Percentiles rank a stretch among this genome's conserved stretches.
phyloP scores from a whole-genome alignment of 2,113 vertebrate genomes.

The Leptobrachium leishanense region DNA sequence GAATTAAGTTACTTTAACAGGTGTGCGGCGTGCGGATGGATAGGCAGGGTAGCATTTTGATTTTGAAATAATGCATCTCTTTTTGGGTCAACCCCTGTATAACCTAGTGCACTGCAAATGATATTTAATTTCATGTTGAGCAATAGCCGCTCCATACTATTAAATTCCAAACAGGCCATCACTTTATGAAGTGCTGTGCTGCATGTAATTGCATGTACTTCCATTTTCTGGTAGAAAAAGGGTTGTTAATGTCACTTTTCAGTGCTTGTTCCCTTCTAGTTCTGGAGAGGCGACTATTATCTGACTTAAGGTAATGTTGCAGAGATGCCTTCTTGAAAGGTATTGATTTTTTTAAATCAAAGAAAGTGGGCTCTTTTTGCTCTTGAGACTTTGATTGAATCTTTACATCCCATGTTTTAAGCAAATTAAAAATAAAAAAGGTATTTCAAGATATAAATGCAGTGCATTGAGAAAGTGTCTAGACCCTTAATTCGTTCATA shows the following conservation, averaged over 20 bases:
- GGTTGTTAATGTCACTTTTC: constrained; percentile 37
- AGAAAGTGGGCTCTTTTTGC: constrained; percentile 18
- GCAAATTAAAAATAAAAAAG: constrained; percentile 22
- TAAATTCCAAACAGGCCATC: too few relatives aligned
- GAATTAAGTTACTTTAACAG: too few relatives aligned
- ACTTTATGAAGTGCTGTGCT: too few relatives aligned
- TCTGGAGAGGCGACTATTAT: constrained; percentile 15
- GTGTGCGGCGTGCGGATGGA: too few relatives aligned
- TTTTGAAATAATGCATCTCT: too few relatives aligned
- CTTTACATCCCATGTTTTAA: constrained; percentile 16
- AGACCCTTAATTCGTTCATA: too few relatives aligned
- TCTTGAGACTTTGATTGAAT: constrained; percentile 18
- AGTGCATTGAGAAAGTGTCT: too few relatives aligned
- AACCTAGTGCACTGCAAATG: too few relatives aligned
- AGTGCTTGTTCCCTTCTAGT: constrained; percentile 18
- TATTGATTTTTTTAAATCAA: constrained; percentile 34
- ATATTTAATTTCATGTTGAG: too few relatives aligned
- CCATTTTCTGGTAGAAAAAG: constrained; percentile 16
- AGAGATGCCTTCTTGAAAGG: constrained; percentile 26
- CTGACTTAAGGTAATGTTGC: constrained; percentile 29
- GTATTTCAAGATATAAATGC: neutral
- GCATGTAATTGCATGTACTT: neutral
- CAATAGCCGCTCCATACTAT: too few relatives aligned
- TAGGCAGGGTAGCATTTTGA: too few relatives aligned
- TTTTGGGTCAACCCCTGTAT: too few relatives aligned